These are phyloP conservation scores for Rhadinocentrus ornatus DNA, from an alignment of 2,797 vertebrate genomes.

Conservation along the genomic window DNA sequence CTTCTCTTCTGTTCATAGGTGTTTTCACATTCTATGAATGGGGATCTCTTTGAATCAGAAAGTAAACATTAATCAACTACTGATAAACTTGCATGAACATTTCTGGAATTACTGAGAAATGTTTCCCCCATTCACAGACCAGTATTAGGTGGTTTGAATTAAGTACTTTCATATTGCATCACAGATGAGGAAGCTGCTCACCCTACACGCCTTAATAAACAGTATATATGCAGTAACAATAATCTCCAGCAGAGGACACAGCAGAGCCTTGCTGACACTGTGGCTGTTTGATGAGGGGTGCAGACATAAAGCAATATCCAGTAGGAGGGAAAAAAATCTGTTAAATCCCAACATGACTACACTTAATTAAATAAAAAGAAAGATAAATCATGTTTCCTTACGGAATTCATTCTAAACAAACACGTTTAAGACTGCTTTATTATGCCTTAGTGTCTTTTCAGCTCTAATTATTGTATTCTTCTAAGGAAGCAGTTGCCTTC, in stretches of 20 bases:
- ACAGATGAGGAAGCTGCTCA: constrained; percentile 9
- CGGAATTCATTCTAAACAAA: too few species aligned
- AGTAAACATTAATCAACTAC: not conserved
- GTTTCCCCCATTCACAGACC: too few species aligned
- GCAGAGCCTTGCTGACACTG: not conserved
- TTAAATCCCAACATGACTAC: too few species aligned
- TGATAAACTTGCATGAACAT: not conserved
- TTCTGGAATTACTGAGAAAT: constrained; percentile 5
- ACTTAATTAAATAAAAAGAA: too few species aligned
- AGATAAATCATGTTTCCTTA: too few species aligned
- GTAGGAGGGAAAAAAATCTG: too few species aligned
- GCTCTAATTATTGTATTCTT: too few species aligned
- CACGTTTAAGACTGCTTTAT: too few species aligned
- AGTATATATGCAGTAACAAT: constrained; percentile 31
- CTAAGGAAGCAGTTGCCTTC: too few species aligned
- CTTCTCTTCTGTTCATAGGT: not conserved
- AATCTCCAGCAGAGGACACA: constrained; percentile 59
- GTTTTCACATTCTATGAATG: not conserved
- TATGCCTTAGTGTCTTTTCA: too few species aligned
- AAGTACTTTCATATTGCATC: not conserved
- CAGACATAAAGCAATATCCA: not conserved
- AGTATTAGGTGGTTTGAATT: not conserved
- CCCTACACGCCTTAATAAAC: not conserved
- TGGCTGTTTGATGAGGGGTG: not conserved
- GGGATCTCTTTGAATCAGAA: not conserved